A percentile compares a stretch with the other conserved stretches of the same genome.
phyloP scores from a whole-genome alignment of 2,888 invertebrate genomes.

The Ochropacha duplaris region DNA sequence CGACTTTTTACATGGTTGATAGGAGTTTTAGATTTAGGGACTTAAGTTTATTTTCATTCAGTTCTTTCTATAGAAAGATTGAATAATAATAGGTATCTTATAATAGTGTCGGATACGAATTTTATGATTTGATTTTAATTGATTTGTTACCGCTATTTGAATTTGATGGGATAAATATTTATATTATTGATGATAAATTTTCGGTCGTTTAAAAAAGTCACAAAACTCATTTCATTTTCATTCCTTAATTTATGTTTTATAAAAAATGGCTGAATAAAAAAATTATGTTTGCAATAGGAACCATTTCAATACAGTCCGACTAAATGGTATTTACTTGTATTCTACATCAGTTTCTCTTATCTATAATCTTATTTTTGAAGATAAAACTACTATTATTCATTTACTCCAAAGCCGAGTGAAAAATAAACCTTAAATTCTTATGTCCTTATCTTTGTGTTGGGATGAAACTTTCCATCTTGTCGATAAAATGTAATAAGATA shows the following conservation, averaged over 20 bases:
- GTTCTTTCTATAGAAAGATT: too few relatives aligned
- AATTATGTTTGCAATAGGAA: background rate
- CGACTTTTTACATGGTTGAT: constrained; percentile 1
- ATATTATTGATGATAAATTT: too few relatives aligned
- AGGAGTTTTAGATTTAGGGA: background rate
- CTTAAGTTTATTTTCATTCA: too few relatives aligned
- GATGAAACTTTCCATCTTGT: constrained; percentile 48
- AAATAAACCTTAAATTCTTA: constrained; percentile 39
- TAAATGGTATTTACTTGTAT: constrained; percentile 25
- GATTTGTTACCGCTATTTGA: too few relatives aligned
- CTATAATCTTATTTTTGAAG: constrained; percentile 71
- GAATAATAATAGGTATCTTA: too few relatives aligned
- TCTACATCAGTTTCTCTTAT: constrained; percentile 51
- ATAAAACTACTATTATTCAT: constrained; percentile 56
- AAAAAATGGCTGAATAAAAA: too few relatives aligned
- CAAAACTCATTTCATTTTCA: too few relatives aligned
- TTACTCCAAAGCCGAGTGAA: constrained; percentile 28
- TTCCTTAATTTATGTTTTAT: too few relatives aligned
- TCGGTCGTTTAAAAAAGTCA: too few relatives aligned
- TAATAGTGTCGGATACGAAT: too few relatives aligned
- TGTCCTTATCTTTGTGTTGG: constrained; percentile 38
- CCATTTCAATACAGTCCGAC: constrained; percentile 24
- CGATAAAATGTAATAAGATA: constrained; percentile 70
- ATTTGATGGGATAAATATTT: too few relatives aligned
- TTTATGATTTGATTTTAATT: too few relatives aligned